Evolutionary conservation across 2,113 vertebrate species (phyloP).

Genomic region (Spermophilus dauricus): DNA sequence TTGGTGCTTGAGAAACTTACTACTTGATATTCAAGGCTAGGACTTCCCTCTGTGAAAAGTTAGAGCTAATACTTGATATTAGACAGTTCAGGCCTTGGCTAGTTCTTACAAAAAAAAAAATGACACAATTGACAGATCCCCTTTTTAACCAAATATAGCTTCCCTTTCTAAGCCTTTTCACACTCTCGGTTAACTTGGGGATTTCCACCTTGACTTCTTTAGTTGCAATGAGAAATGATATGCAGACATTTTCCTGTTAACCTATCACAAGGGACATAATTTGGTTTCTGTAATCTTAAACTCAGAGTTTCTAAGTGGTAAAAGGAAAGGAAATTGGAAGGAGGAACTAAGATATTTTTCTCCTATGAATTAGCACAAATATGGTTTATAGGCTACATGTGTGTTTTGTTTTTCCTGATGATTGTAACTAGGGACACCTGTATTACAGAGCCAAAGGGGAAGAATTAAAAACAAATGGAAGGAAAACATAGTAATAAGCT

Average conservation of each 20-base stretch:
- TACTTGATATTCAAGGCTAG: conserved; percentile 60
- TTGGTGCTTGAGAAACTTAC: conserved; percentile 64
- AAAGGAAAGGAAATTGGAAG: conserved; percentile 87
- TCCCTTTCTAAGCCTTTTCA: conserved; percentile 40
- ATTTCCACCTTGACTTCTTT: conserved; percentile 75
- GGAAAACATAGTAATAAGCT: conserved; percentile 82
- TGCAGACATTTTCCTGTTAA: conserved; percentile 70
- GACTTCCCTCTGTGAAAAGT: conserved; percentile 9
- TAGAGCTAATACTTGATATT: conserved; percentile 24
- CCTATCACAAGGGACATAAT: conserved; percentile 71
- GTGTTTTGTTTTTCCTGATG: conserved; percentile 88
- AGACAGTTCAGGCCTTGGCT: conserved; percentile 28
- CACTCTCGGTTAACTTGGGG: conserved; percentile 23
- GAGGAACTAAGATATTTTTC: conserved; percentile 86
- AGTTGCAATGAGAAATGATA: conserved; percentile 73
- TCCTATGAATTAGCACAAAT: conserved; percentile 88
- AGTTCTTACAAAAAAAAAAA: conserved; percentile 58
- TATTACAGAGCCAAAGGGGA: conserved; percentile 86
- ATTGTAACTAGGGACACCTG: conserved; percentile 89
- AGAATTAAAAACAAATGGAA: conserved; percentile 85
- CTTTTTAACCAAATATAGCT: conserved; percentile 65
- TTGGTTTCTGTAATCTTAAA: conserved; percentile 80
- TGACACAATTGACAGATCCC: neutral
- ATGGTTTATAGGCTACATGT: conserved; percentile 87
- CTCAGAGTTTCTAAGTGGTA: conserved; percentile 67